Evolutionary conservation across 2,888 invertebrate genomes (phyloP).

Genomic region (Campoletis raptor): DNA sequence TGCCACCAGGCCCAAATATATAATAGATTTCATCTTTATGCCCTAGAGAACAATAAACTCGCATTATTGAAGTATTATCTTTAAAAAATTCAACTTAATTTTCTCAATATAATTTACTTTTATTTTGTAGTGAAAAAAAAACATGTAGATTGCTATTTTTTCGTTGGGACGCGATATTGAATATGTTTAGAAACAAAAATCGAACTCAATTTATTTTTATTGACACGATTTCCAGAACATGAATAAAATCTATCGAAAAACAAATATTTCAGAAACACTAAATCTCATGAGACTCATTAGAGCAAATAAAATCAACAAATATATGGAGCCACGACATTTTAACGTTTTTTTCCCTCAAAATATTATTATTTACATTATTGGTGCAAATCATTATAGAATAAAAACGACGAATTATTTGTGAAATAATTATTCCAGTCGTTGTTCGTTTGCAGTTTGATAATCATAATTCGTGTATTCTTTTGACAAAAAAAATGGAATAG

Average conservation of each 20-base stretch:
- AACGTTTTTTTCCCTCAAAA: not conserved
- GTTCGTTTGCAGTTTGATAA: not conserved
- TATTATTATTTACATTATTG: not conserved
- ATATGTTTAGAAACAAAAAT: not conserved
- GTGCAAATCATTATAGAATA: not conserved
- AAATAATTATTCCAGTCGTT: not conserved
- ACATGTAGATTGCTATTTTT: not conserved
- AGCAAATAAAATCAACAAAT: not conserved
- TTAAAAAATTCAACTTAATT: not conserved
- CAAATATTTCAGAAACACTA: not conserved
- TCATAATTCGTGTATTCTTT: not conserved
- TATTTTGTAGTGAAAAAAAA: not conserved
- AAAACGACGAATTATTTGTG: not conserved
- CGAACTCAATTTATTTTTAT: too few relatives aligned
- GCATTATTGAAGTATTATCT: not conserved
- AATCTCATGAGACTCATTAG: not conserved
- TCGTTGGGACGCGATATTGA: not conserved
- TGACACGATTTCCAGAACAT: not conserved
- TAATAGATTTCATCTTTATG: constrained; percentile 76
- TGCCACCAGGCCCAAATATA: constrained; percentile 76
- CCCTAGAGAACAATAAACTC: constrained; percentile 45
- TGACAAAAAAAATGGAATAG: not conserved
- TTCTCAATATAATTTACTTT: not conserved
- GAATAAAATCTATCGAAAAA: not conserved
- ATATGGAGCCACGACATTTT: not conserved